Base-by-base conservation (phyloP, 2,113 vertebrate genomes). In the Steatornis caripensis region DNA sequence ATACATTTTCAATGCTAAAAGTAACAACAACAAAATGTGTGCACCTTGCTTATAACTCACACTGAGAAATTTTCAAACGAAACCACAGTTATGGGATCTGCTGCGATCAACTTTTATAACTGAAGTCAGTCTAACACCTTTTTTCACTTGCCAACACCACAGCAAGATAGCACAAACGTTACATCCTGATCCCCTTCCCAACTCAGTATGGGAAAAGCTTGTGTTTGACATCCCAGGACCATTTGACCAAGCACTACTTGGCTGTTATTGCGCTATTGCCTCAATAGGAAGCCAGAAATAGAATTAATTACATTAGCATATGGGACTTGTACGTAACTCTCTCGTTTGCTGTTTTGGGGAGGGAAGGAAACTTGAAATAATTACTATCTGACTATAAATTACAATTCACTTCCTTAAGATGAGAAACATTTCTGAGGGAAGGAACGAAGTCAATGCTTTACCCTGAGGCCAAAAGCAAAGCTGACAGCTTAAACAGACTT, bases 301-400 rank as follows among this genome's bases (percentile, higher is more conserved):
- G 96, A 95, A 93, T 29, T 93, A 95, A 97, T 95, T 95, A 69
- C 29, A 83, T 72, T 91, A 96, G 70, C 96, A 61, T 87, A 93
- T 24, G 78, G 57, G 39, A 87, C 11, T 53, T 48, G 81, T 95
- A 97, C 61, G 29, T 23, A 87, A 89, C 72, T 93, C 48, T 64
- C 85, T 69, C 69, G 4, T 89, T 64, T 85, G 64, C 69, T 74
- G 49, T 7, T 91, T 93, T 70, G 7, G n/a, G 61, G 70, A 95
- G 91, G 94, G 94, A 96, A 95, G 94, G 96, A 97, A 97, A 89
- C 26, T 43, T 83, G 89, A 87, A 96, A 94, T 93, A 96, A 96
- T 93, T 87, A 94, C 84, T 94, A 64, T 84, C 80, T 82, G 45
- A 82, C 94, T 87, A 85, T 79, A 91, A 96, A 96, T 82, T 82